A percentile compares a stretch with the other conserved stretches of the same genome.
These are phyloP conservation scores for Drosophila hydei DNA, from an alignment of 1,140 invertebrate species.

Conservation along the genomic window DNA sequence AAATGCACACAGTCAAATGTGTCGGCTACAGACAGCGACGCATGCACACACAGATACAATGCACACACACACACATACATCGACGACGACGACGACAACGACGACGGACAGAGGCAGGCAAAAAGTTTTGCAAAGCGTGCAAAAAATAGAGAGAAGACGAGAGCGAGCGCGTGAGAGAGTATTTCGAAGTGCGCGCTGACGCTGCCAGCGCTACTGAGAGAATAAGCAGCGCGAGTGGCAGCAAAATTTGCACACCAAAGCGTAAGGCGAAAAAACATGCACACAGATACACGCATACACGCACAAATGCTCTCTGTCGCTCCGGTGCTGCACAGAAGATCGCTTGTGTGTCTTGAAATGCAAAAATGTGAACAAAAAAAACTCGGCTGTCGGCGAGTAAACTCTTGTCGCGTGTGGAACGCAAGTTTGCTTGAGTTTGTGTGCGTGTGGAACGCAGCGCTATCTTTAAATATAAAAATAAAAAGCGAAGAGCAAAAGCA, in stretches of 20 bases:
- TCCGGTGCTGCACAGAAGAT: conserved; percentile 56
- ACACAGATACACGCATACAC: conserved; percentile 31
- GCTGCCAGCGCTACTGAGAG: conserved; percentile 30
- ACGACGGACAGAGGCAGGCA: conserved; percentile 51
- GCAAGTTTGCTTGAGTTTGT: conserved; percentile 34
- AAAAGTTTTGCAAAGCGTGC: conserved; percentile 67
- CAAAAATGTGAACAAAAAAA: conserved; percentile 48
- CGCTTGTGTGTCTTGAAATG: conserved; percentile 53
- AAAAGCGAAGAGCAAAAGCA: conserved; percentile 29
- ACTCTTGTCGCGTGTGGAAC: conserved; percentile 65
- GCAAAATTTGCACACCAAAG: conserved; percentile 81
- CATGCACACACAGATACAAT: conserved; percentile 52
- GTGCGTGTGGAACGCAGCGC: conserved; percentile 24
- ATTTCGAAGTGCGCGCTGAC: conserved; percentile 24
- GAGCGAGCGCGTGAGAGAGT: conserved; percentile 20
- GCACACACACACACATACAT: conserved; percentile 44
- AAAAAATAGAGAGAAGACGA: conserved; percentile 52
- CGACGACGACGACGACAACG: background rate
- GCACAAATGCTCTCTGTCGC: conserved; percentile 24
- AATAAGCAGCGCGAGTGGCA: conserved; percentile 66
- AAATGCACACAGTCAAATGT: conserved; percentile 67
- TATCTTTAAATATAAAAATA: conserved; percentile 37
- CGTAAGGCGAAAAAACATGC: conserved; percentile 71
- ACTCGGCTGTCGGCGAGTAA: conserved; percentile 29
- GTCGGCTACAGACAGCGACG: conserved; percentile 60